These are phyloP conservation scores for Alviniconcha marisindica DNA, from an alignment of 1,140 invertebrate species.

Conservation along the genomic window DNA sequence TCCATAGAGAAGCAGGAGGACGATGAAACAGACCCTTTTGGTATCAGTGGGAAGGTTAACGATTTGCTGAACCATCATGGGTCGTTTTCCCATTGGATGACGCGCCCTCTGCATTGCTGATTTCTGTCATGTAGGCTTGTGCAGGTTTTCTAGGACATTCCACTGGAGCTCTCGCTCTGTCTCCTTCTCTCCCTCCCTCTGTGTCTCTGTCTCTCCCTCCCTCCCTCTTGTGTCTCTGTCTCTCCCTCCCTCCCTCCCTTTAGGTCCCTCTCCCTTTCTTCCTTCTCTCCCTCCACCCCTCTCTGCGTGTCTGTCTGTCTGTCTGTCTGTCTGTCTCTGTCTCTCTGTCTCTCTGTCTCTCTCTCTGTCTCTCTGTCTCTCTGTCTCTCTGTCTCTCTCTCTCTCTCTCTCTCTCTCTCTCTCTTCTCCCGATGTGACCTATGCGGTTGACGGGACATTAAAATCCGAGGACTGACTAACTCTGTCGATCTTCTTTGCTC, in stretches of 20 bases:
- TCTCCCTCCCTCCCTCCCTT: neutral
- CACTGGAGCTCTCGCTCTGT: neutral
- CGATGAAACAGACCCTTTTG: no score
- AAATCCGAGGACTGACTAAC: no score
- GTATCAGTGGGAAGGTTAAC: no score
- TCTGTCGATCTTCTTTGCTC: neutral
- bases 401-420: neutral
- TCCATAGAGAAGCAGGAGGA: no score
- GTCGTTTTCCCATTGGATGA: no score
- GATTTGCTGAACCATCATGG: no score
- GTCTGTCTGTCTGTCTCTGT: neutral
- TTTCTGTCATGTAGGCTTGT: no score
- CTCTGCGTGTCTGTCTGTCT: neutral
- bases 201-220: neutral
- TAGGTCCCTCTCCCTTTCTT: neutral
- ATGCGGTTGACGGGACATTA: no score
- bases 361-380: neutral
- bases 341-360: neutral
- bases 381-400: neutral
- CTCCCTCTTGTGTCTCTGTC: neutral
- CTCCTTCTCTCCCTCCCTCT: neutral
- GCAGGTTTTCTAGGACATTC: no score
- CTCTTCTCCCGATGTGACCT: neutral
- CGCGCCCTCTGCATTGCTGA: no score
- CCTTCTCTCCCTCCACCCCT: neutral